Evolutionary conservation across 1,140 invertebrate genomes (phyloP).

Genomic region (Temnothorax longispinosus): DNA sequence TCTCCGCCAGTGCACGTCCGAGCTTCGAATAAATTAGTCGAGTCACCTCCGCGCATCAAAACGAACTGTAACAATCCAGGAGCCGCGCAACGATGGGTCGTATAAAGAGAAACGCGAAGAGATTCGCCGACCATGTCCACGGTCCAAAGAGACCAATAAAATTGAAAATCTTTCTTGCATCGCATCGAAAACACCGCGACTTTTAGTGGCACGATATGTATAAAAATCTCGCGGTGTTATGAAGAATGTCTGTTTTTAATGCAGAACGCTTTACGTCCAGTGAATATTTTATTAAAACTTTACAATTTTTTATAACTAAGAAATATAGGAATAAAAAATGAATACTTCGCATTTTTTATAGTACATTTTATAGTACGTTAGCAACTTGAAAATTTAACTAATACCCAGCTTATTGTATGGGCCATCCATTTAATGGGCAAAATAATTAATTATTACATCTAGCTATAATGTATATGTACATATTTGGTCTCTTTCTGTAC

Average conservation of each 20-base stretch:
- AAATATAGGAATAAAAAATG: neutral
- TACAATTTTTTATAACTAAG: neutral
- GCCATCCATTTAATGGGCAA: neutral
- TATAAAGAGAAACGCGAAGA: neutral
- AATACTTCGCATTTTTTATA: neutral
- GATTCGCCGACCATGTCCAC: slow-evolving; percentile 13
- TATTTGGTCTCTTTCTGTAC: neutral
- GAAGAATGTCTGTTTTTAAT: slow-evolving; percentile 26
- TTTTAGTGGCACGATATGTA: neutral
- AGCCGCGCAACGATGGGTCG: neutral
- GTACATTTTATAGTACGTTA: neutral
- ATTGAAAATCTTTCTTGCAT: slow-evolving; percentile 7
- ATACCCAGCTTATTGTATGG: neutral
- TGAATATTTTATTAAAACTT: neutral
- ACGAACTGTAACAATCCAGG: slow-evolving; percentile 61
- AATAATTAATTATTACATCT: neutral
- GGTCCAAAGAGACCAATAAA: slow-evolving; percentile 22
- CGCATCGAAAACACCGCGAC: slow-evolving; percentile 18
- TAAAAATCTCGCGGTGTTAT: slow-evolving; percentile 3
- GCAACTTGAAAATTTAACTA: neutral
- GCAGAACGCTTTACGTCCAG: neutral
- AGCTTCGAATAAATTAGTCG: slow-evolving; percentile 80
- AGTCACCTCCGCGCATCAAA: slow-evolving; percentile 72
- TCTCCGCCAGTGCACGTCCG: slow-evolving; percentile 27
- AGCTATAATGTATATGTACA: neutral